Conservation (phyloP, 2,888 invertebrate genomes). For the Megaustenia siamemsis region DNA sequence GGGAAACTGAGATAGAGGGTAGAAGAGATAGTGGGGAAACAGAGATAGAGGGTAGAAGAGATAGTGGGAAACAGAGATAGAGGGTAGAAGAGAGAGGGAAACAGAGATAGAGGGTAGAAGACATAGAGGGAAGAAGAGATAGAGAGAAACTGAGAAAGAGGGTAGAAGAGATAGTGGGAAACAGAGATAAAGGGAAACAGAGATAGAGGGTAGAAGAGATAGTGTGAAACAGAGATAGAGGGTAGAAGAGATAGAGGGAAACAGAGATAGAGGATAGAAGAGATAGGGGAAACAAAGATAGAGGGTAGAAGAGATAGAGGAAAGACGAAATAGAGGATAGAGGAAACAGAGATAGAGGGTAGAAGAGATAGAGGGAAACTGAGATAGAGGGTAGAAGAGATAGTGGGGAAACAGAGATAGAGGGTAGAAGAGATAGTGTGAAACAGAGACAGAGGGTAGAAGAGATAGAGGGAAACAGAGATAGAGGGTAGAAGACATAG, state of each 20-base stretch:
- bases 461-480: not conserved
- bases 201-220: not conserved
- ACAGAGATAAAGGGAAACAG: not conserved
- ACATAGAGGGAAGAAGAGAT: too few relatives aligned
- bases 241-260: not conserved
- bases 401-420: not conserved
- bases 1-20: too few relatives aligned
- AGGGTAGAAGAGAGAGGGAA: constrained; percentile 29
- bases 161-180: not conserved
- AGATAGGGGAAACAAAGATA: not conserved
- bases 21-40: too few relatives aligned
- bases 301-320: not conserved
- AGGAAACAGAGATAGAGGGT: not conserved
- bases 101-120: constrained; percentile 5
- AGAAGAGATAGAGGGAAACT: not conserved
- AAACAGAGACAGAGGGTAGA: not conserved
- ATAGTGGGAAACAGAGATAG: constrained; percentile 17
- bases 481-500: not conserved
- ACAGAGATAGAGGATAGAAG: not conserved
- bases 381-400: not conserved
- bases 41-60: not conserved
- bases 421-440: not conserved
- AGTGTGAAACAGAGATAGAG: not conserved
- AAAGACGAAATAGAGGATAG: not conserved
- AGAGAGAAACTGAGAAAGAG: not conserved